These are phyloP conservation scores for Chloebia gouldiae DNA, from an alignment of 2,113 vertebrate genomes.

Conservation along the genomic window DNA sequence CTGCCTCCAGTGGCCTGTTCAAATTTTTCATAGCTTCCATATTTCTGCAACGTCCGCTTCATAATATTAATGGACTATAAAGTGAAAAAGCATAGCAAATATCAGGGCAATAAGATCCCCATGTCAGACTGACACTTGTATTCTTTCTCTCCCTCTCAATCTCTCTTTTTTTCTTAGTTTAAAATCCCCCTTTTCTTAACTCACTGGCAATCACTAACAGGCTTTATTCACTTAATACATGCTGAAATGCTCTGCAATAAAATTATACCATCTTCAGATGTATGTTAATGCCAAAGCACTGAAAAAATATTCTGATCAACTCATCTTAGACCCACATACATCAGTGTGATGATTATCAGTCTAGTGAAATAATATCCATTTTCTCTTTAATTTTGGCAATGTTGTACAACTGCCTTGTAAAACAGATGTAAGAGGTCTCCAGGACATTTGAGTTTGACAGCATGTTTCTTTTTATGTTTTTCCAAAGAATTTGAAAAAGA, in stretches of 20 bases:
- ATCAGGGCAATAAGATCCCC: not conserved
- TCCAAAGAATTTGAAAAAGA: not conserved
- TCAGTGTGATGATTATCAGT: not conserved
- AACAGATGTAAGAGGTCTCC: not conserved
- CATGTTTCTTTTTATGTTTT: not conserved
- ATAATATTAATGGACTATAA: slow-evolving; percentile 88
- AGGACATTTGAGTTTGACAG: not conserved
- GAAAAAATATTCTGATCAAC: not conserved
- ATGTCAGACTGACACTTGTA: not conserved
- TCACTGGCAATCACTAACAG: not conserved
- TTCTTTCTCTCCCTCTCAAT: not conserved
- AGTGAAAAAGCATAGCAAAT: not conserved
- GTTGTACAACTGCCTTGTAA: not conserved
- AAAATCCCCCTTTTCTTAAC: not conserved
- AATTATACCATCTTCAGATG: not conserved
- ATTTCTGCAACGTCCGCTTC: slow-evolving; percentile 85
- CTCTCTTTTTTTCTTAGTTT: not conserved
- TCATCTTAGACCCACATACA: not conserved
- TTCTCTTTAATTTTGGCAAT: not conserved
- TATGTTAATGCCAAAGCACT: not conserved
- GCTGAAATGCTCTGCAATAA: not conserved
- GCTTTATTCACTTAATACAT: not conserved
- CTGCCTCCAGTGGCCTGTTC: slow-evolving; percentile 89
- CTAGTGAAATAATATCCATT: not conserved
- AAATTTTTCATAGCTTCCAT: slow-evolving; percentile 90